These are phyloP conservation scores for Ochropleura plecta DNA, from an alignment of 2,888 invertebrate species.

Conservation along the genomic window DNA sequence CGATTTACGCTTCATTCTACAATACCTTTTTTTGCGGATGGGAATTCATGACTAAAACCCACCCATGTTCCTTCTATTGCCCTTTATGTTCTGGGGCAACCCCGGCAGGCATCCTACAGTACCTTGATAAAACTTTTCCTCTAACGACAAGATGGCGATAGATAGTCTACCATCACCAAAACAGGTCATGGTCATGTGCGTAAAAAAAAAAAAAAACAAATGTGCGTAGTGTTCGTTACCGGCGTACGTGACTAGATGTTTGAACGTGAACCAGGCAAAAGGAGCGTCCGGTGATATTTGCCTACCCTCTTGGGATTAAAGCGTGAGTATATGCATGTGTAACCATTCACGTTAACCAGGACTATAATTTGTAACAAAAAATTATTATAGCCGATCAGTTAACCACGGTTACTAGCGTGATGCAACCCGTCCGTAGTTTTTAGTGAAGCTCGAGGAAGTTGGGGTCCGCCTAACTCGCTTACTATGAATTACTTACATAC, in stretches of 20 bases:
- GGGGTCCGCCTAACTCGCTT: constrained; percentile 56
- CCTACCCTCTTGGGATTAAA: too few relatives aligned
- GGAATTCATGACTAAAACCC: too few relatives aligned
- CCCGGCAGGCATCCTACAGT: too few relatives aligned
- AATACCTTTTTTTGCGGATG: too few relatives aligned
- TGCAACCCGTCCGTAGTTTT: constrained; percentile 51
- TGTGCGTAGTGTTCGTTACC: too few relatives aligned
- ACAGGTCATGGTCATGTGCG: neutral
- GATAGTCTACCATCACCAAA: neutral
- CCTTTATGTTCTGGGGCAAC: too few relatives aligned
- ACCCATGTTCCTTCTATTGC: too few relatives aligned
- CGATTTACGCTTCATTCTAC: neutral
- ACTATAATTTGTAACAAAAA: neutral
- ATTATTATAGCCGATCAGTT: neutral
- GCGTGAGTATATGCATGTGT: too few relatives aligned
- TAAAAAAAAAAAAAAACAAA: too few relatives aligned
- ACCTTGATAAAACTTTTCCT: neutral
- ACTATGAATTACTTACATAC: constrained; percentile 66
- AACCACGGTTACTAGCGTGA: constrained; percentile 5
- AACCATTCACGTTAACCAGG: neutral
- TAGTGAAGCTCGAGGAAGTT: constrained; percentile 55
- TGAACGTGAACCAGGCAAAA: too few relatives aligned
- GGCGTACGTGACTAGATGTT: too few relatives aligned
- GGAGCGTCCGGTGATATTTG: too few relatives aligned
- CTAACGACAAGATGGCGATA: neutral